Base-by-base conservation (phyloP, 2,888 invertebrate species). In the Sphecodes monilicornis region DNA sequence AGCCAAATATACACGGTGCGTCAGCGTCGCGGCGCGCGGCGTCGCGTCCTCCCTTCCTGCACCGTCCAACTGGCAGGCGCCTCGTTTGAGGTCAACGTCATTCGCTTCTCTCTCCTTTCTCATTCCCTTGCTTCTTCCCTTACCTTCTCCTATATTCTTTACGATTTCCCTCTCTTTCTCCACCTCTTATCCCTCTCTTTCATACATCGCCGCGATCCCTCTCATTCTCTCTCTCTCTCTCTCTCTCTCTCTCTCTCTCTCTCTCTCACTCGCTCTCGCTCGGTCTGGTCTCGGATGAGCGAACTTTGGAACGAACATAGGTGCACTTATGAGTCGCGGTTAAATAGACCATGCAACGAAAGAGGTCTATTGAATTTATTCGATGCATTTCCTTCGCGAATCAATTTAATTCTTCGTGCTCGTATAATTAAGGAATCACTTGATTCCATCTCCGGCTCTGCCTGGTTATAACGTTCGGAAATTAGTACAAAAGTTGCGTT, bases 11-110 rank as follows among this genome's bases (percentile, higher is more conserved):
- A 94, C 93, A 89, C 91, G 92, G 93, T 94, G 94, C 94, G 94
- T 94, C 94, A 94, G 94, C 94, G 94, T 94, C 94, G 94, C 92
- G 94, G 94, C 93, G 93, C 94, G 94, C 94, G 91, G 92, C 94
- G 92, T 92, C 90, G 91, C 90, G 90, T 92, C 89, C 92, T 92
- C 91, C 90, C 92, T 92, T 91, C 91, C 92, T 91, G 87, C 91
- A 86, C 86, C 86, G 83, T 87, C 85, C 85, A 88, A 87, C 86
- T 88, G 91, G 86, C 91, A 90, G 92, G 88, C 91, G 92, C 91
- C 91, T 90, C 90, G 91, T 93, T 92, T 93, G 93, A 94, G 94
- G 94, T 94, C 94, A 94, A 94, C 94, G 94, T 94, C 94, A 94
- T 94, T 92, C 88, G 86, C 82, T 81, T 88, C 88, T 86, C 84